A percentile compares a stretch with the other conserved stretches of the same genome.
Conservation (phyloP, 2,797 vertebrate species). For the Enteromius thamalakanensis region DNA sequence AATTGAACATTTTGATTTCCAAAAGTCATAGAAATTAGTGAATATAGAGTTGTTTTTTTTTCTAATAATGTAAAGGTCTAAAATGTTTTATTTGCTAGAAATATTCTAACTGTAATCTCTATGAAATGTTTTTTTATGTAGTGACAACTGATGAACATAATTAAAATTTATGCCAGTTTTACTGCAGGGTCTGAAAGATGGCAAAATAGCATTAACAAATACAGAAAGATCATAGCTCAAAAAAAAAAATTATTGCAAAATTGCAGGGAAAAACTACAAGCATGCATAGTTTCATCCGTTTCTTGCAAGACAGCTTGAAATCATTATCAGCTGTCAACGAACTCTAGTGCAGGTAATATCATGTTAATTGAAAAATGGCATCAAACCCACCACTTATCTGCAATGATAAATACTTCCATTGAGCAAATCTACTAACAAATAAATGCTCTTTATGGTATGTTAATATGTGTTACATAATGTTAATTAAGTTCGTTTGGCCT, state of each 20-base stretch:
- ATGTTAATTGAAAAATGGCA: neutral
- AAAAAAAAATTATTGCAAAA: neutral
- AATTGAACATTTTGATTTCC: neutral
- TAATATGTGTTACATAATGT: neutral
- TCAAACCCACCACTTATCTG: neutral
- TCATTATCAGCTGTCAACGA: neutral
- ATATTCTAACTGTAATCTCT: neutral
- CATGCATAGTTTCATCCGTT: neutral
- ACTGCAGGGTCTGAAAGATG: neutral
- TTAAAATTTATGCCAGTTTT: neutral
- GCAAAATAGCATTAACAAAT: neutral
- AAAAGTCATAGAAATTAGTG: neutral
- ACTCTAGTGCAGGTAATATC: neutral
- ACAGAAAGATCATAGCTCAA: neutral
- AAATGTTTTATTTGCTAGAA: neutral
- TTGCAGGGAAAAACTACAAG: neutral
- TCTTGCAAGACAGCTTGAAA: neutral
- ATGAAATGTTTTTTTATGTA: neutral
- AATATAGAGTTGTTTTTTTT: neutral
- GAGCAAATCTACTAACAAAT: neutral
- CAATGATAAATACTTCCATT: neutral
- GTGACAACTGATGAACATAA: neutral
- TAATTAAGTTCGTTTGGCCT: slow-evolving; percentile 9
- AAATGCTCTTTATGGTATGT: neutral
- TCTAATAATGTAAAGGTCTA: neutral